Evolutionary conservation across 2,797 vertebrate genomes (phyloP), one percentile per base, ranked within the genome.

Genomic region (Sandelia bainsii): DNA sequence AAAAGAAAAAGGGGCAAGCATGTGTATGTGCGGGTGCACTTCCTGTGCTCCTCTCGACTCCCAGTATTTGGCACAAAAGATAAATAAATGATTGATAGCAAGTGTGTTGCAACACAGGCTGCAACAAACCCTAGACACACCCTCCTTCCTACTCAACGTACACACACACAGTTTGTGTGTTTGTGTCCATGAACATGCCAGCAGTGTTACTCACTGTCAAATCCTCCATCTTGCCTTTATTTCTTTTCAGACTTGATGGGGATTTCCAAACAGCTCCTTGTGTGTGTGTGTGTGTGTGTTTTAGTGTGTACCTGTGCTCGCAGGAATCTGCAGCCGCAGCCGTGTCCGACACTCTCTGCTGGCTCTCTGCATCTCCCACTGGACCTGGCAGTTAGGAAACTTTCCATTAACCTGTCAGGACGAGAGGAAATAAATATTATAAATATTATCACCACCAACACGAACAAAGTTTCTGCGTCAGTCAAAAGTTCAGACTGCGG

Each of bases 331-430:
- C 0, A 3, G 45, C 82, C 83, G 45, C 37, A 93, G 86, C 2
- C 64, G 71, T 2, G 67, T 77, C 14, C 48, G 22, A 81, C 92
- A 93, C 48, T 90, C 83, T 27, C 10, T 72, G 60, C 62, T 62
- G 14, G 86, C 83, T 52, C 63, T 60, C 79, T 91, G 65, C 69
- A 93, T 81, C 78, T 93, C 92, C 91, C 91, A 93, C 7, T 79
- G 6, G 32, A 93, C 85, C 68, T 89, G 86, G 68, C 92, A 93
- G 56, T 39, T 67, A 50, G 91, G 75, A 70, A 92, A 82, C 81
- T 68, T 82, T 58, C 85, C 90, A 13, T 78, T 22, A 42, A 80
- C 86, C 92, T 93, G 84, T 27, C 1, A 13, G 48, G 44, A 49
- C 6, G 2, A 72, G 57, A 61, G 56, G 14, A 77, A 71, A 73